phyloP scores from a whole-genome alignment of 2,797 vertebrate genomes.

The Crypturellus tataupa region DNA sequence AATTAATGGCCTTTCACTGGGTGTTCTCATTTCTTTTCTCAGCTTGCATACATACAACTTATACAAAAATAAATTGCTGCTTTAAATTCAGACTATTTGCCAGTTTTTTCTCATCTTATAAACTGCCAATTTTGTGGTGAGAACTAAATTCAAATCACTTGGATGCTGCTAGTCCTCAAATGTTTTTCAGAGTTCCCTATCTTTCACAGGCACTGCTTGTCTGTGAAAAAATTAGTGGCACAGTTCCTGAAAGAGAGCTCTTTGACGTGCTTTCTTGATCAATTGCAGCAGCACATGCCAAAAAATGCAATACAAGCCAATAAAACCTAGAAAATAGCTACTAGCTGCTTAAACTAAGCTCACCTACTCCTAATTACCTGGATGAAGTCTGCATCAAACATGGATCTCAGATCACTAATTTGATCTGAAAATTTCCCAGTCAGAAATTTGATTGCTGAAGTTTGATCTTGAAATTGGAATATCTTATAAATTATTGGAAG shows the following conservation, averaged over 20 bases:
- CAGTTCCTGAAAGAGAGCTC: not conserved
- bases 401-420: not conserved
- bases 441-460: not conserved
- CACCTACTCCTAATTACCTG: not conserved
- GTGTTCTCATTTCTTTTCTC: slow-evolving; percentile 16
- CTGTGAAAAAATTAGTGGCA: not conserved
- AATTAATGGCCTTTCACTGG: slow-evolving; percentile 20
- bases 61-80: not conserved
- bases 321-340: not conserved
- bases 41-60: not conserved
- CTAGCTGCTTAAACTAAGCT: not conserved
- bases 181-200: not conserved
- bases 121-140: not conserved
- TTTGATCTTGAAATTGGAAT: not conserved
- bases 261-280: not conserved
- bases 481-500: not conserved
- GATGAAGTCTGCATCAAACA: not conserved
- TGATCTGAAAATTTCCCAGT: not conserved
- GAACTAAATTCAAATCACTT: slow-evolving; percentile 2
- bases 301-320: not conserved
- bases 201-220: not conserved
- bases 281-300: not conserved
- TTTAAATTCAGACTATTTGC: not conserved
- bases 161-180: not conserved
- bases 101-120: not conserved